Evolutionary conservation across 2,797 vertebrate genomes (phyloP).

Genomic region (Myoxocephalus aenaeus): DNA sequence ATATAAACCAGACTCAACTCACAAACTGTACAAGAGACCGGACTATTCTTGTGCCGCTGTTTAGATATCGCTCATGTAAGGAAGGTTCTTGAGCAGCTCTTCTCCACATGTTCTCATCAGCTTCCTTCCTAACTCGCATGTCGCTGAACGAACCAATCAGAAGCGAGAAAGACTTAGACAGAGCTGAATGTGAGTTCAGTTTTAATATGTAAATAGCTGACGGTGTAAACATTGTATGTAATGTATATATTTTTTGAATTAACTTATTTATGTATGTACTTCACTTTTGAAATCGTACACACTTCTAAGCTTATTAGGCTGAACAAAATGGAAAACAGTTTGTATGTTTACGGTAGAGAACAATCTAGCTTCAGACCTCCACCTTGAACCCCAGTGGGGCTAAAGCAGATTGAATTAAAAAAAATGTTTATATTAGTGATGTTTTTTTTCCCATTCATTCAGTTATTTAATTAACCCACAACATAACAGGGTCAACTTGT

Average conservation of each 20-base stretch:
- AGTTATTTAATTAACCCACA: slow-evolving; percentile 32
- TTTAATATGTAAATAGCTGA: not conserved
- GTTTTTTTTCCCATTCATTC: not conserved
- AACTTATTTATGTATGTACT: not conserved
- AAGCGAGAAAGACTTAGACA: not conserved
- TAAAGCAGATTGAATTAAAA: not conserved
- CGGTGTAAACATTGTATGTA: too few relatives aligned
- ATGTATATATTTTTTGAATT: too few relatives aligned
- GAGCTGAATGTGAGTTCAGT: not conserved
- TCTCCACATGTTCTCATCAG: not conserved
- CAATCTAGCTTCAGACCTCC: not conserved
- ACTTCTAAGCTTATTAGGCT: not conserved
- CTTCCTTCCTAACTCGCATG: too few relatives aligned
- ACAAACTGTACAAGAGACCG: too few relatives aligned
- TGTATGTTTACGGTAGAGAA: not conserved
- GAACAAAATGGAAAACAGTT: not conserved
- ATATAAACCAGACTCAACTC: not conserved
- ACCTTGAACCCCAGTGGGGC: not conserved
- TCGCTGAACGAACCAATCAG: not conserved
- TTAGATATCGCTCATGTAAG: not conserved
- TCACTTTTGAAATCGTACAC: not conserved
- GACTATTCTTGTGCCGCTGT: not conserved
- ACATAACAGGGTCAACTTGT: slow-evolving; percentile 8
- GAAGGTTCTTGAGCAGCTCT: not conserved
- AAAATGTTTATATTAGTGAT: too few relatives aligned